A percentile compares a stretch with the other conserved stretches of the same genome.
Conservation (phyloP, 2,113 vertebrate species). For the Pelmatolapia mariae region DNA sequence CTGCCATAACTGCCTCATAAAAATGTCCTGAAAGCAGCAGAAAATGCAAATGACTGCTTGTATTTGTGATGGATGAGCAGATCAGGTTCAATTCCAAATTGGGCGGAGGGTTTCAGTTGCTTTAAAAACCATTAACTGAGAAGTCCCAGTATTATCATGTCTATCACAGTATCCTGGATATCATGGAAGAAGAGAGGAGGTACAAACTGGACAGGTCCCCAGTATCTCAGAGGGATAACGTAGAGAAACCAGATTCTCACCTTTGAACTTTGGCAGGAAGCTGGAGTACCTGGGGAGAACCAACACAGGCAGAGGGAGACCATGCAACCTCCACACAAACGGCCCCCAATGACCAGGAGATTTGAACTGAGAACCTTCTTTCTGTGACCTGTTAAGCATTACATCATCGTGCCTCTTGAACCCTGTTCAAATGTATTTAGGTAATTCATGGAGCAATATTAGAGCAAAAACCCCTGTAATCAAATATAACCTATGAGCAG, state of each 20-base stretch:
- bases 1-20: neutral
- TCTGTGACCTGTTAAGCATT: neutral
- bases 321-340: neutral
- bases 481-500: neutral
- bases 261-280: neutral
- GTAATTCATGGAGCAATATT: accelerated
- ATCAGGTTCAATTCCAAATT: neutral
- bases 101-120: neutral
- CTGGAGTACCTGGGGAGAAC: neutral
- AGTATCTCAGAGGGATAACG: neutral
- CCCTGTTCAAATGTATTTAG: neutral
- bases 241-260: neutral
- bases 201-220: neutral
- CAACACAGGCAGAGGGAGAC: neutral
- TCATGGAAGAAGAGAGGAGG: neutral
- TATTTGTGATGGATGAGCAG: neutral
- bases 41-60: neutral
- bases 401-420: accelerated
- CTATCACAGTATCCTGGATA: neutral
- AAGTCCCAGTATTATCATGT: neutral
- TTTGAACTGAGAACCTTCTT: neutral
- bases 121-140: neutral
- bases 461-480: neutral
- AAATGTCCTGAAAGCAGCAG: neutral
- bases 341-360: neutral